phyloP scores from a whole-genome alignment of 2,113 vertebrate genomes.

The Clinocottus analis region DNA sequence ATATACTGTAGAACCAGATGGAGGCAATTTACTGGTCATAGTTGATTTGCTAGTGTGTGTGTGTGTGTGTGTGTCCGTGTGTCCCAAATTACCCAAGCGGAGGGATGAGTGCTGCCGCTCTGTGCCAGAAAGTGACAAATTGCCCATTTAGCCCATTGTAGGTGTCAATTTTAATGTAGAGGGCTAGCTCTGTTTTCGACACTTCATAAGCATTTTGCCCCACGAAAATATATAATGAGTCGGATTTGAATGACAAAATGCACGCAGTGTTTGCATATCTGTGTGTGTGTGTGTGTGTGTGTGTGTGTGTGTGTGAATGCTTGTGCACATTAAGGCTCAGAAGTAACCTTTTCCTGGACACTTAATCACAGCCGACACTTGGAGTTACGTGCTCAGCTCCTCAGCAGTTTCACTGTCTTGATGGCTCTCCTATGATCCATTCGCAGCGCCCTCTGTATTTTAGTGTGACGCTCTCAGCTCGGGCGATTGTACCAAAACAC shows the following conservation, averaged over 20 bases:
- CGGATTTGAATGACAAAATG: constrained; percentile 45
- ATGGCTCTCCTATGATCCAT: constrained; percentile 57
- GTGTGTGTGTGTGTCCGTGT: constrained; percentile 44
- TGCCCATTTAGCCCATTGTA: constrained; percentile 74
- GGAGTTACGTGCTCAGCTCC: constrained; percentile 35
- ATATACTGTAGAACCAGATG: constrained; percentile 63
- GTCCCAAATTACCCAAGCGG: constrained; percentile 59
- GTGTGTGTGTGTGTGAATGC: background rate
- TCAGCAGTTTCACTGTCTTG: constrained; percentile 45
- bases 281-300: background rate
- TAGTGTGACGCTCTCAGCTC: constrained; percentile 48
- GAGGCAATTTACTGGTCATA: constrained; percentile 63
- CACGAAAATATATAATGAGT: constrained; percentile 43
- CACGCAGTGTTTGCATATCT: background rate
- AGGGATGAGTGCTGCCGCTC: constrained; percentile 60
- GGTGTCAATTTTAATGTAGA: constrained; percentile 68
- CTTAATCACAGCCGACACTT: constrained; percentile 55
- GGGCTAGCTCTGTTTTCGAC: constrained; percentile 50
- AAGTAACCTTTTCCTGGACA: constrained; percentile 35
- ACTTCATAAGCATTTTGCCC: constrained; percentile 51
- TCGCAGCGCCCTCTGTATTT: constrained; percentile 45
- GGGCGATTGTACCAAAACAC: constrained; percentile 57
- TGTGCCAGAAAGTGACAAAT: constrained; percentile 72
- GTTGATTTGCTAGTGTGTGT: constrained; percentile 49
- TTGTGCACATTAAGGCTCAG: background rate